Percentiles rank a stretch among this genome's conserved stretches.
phyloP scores from a whole-genome alignment of 2,797 vertebrate species.

The Onychomys torridus region DNA sequence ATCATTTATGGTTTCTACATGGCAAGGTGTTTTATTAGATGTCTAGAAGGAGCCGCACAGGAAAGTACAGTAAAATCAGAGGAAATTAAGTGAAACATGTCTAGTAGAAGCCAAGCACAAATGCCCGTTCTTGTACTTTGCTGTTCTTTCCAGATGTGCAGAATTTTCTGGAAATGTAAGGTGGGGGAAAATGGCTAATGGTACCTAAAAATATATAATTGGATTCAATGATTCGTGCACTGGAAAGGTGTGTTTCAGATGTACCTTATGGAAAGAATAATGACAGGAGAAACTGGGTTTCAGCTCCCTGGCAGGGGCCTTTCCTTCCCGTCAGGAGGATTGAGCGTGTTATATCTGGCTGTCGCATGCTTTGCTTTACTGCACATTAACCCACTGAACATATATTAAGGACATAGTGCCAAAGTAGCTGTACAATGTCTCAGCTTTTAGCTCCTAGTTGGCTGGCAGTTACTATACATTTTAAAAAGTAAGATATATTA shows the following conservation, averaged over 20 bases:
- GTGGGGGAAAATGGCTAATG: background rate
- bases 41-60: conserved; percentile 70
- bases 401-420: background rate
- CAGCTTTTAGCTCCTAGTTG: background rate
- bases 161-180: conserved; percentile 67
- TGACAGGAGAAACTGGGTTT: conserved; percentile 37
- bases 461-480: conserved; percentile 12
- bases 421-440: conserved; percentile 52
- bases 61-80: conserved; percentile 75
- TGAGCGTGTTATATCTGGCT: conserved; percentile 69
- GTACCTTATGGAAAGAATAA: conserved; percentile 63
- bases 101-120: conserved; percentile 40
- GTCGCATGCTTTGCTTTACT: background rate
- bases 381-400: conserved; percentile 40
- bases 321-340: conserved; percentile 53
- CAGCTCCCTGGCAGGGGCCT: background rate
- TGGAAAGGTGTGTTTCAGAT: conserved; percentile 73
- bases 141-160: conserved; percentile 80
- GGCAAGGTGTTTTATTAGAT: conserved; percentile 71
- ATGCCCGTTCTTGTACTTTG: conserved; percentile 62
- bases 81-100: conserved; percentile 79
- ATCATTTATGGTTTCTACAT: background rate
- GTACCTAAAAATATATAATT: conserved; percentile 81
- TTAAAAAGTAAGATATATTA: conserved; percentile 45
- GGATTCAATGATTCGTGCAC: conserved; percentile 59